A percentile compares a stretch with the other conserved stretches of the same genome.
phyloP scores from a whole-genome alignment of 1,140 invertebrate species.

The Drosophila sturtevanti region DNA sequence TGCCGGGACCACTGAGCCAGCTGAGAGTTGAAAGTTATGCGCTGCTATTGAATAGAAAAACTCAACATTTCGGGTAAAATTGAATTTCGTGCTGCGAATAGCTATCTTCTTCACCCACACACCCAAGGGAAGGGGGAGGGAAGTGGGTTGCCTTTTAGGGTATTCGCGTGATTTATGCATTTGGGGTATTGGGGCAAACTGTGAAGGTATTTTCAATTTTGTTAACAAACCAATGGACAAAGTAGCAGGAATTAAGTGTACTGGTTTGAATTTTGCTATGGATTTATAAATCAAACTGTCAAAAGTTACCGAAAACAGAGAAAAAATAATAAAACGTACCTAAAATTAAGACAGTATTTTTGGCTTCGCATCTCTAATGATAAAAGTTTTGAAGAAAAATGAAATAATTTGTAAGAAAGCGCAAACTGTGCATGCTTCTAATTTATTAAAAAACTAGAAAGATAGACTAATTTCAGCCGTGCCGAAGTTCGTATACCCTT shows the following conservation, averaged over 20 bases:
- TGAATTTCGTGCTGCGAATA: conserved; percentile 50
- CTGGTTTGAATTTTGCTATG: conserved; percentile 16
- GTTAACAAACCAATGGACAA: conserved; percentile 55
- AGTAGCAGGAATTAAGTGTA: conserved; percentile 20
- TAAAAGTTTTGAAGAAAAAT: conserved; percentile 21
- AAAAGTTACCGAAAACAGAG: conserved; percentile 11
- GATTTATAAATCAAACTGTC: conserved; percentile 31
- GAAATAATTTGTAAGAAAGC: conserved; percentile 5
- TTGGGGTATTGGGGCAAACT: conserved; percentile 52
- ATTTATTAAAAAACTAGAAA: too few relatives aligned
- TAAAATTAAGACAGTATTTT: conserved; percentile 18
- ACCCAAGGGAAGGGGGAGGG: too few relatives aligned
- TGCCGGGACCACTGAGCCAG: conserved; percentile 55
- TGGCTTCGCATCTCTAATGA: conserved; percentile 16
- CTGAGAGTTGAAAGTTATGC: conserved; percentile 47
- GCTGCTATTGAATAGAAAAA: neutral
- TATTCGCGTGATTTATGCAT: conserved; percentile 70
- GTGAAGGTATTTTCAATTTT: conserved; percentile 60
- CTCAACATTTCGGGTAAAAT: conserved; percentile 35
- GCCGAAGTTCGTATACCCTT: too few relatives aligned
- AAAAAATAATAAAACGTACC: neutral
- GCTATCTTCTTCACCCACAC: conserved; percentile 25
- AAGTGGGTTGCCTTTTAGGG: conserved; percentile 28
- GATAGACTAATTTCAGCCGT: too few relatives aligned
- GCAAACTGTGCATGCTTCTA: neutral